Conservation (phyloP, 53 echinoderm and acorn worm species). For the Holothuria scabra region DNA sequence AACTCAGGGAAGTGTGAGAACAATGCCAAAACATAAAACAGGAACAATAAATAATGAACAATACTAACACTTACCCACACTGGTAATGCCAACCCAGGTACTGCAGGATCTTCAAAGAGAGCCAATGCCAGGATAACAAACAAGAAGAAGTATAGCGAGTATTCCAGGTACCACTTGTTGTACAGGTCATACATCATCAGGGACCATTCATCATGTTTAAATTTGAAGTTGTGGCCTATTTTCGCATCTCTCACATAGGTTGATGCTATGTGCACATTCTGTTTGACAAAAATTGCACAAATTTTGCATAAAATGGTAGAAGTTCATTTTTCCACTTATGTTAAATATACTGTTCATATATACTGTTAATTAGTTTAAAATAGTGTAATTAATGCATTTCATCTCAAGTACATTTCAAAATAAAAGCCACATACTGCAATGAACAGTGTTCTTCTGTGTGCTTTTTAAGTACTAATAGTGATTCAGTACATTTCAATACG, state of each 20-base stretch:
- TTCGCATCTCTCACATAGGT: slow-evolving; percentile 86
- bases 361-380: too few relatives aligned
- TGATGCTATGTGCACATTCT: slow-evolving; percentile 81
- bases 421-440: too few relatives aligned
- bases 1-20: too few relatives aligned
- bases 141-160: slow-evolving; percentile 80
- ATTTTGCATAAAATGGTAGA: not conserved
- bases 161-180: slow-evolving; percentile 72
- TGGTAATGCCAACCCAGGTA: slow-evolving; percentile 59
- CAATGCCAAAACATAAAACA: too few relatives aligned
- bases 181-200: slow-evolving; percentile 86
- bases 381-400: too few relatives aligned
- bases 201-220: slow-evolving; percentile 63
- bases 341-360: too few relatives aligned
- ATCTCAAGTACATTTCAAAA: too few relatives aligned
- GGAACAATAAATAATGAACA: too few relatives aligned
- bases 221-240: slow-evolving; percentile 71
- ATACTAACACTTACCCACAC: slow-evolving; percentile 63
- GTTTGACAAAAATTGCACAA: not conserved
- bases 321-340: not conserved
- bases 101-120: slow-evolving; percentile 88
- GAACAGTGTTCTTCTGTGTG: too few relatives aligned
- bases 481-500: too few relatives aligned
- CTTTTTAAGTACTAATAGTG: too few relatives aligned
- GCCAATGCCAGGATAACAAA: slow-evolving; percentile 75